These are phyloP conservation scores for Lithodes maja DNA, from an alignment of 2,888 invertebrate genomes.

Conservation along the genomic window DNA sequence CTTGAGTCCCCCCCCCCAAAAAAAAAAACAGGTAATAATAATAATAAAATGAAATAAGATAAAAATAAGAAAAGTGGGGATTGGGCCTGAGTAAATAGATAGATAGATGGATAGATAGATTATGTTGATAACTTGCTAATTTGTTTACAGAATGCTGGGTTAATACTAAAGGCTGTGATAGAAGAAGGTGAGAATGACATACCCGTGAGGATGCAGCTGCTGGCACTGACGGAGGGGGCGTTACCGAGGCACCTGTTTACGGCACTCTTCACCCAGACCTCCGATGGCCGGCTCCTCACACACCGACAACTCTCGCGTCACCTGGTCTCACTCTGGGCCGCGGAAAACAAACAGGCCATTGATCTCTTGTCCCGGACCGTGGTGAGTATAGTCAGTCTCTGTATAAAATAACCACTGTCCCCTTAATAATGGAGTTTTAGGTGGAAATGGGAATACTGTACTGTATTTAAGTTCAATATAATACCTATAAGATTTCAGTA, in stretches of 20 bases:
- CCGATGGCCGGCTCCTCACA: conserved; percentile 81
- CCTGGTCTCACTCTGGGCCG: conserved; percentile 96
- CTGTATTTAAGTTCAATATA: too few relatives aligned
- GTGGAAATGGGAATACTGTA: too few relatives aligned
- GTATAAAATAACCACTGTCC: too few relatives aligned
- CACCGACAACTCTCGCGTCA: conserved; percentile 95
- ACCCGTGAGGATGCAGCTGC: conserved; percentile 93
- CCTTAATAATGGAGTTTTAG: too few relatives aligned
- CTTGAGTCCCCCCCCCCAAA: too few relatives aligned
- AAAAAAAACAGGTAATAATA: too few relatives aligned
- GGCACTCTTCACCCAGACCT: conserved; percentile 88
- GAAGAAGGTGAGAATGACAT: conserved; percentile 97
- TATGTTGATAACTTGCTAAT: not conserved
- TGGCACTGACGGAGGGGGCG: conserved; percentile 97
- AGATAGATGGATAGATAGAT: too few relatives aligned
- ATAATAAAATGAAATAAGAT: too few relatives aligned
- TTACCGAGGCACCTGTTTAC: conserved; percentile 93
- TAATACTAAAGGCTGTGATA: conserved; percentile 97
- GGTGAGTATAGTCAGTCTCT: conserved; percentile 78
- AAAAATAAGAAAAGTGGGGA: too few relatives aligned
- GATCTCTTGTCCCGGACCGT: conserved; percentile 89
- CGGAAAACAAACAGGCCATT: conserved; percentile 93
- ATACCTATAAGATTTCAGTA: too few relatives aligned
- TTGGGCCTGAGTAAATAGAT: too few relatives aligned
- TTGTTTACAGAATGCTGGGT: conserved; percentile 86